Evolutionary conservation across 2,797 vertebrate species (phyloP).

Genomic region (Gambusia yucatana): DNA sequence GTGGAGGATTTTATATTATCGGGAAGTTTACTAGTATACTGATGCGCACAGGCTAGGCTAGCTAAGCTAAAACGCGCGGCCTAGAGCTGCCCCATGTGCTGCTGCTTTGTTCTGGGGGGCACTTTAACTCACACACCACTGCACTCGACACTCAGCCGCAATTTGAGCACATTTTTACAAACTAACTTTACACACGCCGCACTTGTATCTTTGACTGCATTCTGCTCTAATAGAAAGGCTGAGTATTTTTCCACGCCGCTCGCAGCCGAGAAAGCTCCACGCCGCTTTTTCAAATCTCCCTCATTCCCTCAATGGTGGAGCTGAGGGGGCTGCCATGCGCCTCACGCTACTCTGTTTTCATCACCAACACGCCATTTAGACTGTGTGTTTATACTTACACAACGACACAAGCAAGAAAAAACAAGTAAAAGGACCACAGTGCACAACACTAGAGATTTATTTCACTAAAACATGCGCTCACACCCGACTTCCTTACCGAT

Average conservation of each 20-base stretch:
- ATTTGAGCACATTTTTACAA: slow-evolving; percentile 48
- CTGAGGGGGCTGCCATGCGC: slow-evolving; percentile 86
- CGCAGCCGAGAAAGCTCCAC: slow-evolving; percentile 53
- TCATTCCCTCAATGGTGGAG: slow-evolving; percentile 87
- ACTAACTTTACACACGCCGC: slow-evolving; percentile 28
- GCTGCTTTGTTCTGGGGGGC: slow-evolving; percentile 92
- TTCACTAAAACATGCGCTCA: slow-evolving; percentile 37
- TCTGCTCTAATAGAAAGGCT: accelerated
- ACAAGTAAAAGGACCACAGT: slow-evolving; percentile 11
- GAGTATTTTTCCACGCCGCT: slow-evolving; percentile 28
- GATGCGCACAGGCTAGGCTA: slow-evolving; percentile 43
- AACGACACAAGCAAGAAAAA: not conserved
- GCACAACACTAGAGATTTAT: not conserved
- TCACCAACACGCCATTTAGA: slow-evolving; percentile 55
- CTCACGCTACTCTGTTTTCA: slow-evolving; percentile 82
- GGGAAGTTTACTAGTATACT: not conserved
- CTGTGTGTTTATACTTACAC: slow-evolving; percentile 19
- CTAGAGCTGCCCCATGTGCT: slow-evolving; percentile 86
- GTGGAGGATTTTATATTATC: not conserved
- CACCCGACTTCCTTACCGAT: slow-evolving; percentile 84
- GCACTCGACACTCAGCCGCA: slow-evolving; percentile 66
- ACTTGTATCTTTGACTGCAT: not conserved
- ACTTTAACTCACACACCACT: slow-evolving; percentile 87
- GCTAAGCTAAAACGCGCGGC: slow-evolving; percentile 78
- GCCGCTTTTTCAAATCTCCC: slow-evolving; percentile 92